phyloP scores from a whole-genome alignment of 1,140 invertebrate genomes.

The Hyphantria cunea region DNA sequence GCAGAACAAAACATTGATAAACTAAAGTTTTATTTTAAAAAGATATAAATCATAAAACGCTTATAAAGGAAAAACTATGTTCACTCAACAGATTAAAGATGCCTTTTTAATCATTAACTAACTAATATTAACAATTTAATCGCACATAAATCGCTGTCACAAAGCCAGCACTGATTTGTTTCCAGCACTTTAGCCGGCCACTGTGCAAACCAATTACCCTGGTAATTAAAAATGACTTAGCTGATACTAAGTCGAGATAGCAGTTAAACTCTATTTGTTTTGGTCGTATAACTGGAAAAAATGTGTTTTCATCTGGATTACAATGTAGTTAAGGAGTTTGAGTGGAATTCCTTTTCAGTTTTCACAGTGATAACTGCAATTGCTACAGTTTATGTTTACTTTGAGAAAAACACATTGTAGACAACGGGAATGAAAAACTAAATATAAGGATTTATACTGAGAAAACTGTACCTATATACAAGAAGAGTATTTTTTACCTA shows the following conservation, averaged over 20 bases:
- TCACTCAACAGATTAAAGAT: background rate
- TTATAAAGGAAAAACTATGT: no score
- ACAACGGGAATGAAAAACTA: no score
- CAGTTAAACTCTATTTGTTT: conserved; percentile 49
- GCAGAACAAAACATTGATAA: no score
- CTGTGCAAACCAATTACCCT: conserved; percentile 22
- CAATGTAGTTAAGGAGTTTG: conserved; percentile 38
- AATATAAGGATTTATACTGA: no score
- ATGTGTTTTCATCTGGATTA: conserved; percentile 45
- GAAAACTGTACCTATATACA: no score
- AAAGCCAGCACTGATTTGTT: conserved; percentile 18
- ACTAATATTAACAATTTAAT: background rate
- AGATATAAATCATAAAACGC: no score
- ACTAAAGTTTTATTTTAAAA: no score
- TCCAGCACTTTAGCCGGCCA: conserved; percentile 10
- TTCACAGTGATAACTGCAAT: background rate
- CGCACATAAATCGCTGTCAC: conserved; percentile 8
- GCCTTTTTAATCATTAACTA: background rate
- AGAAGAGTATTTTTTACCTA: no score
- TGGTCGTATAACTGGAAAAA: conserved; percentile 39
- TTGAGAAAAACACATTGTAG: no score
- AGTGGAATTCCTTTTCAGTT: background rate
- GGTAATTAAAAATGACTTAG: conserved; percentile 64
- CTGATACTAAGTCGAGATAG: conserved; percentile 34
- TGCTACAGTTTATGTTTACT: background rate